phyloP scores from a whole-genome alignment of 2,797 vertebrate genomes.

The Psittacula echo region DNA sequence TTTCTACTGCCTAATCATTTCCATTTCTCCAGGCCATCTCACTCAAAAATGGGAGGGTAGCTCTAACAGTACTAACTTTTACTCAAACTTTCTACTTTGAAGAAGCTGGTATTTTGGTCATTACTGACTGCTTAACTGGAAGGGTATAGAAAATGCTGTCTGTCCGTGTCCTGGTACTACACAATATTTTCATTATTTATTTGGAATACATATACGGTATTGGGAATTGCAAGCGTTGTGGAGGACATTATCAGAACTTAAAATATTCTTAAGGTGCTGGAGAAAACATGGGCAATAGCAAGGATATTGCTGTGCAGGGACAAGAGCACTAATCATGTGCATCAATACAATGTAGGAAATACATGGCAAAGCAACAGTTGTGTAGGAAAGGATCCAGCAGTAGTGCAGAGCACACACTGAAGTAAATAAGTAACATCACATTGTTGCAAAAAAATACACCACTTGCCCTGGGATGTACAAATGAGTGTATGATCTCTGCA shows the following conservation, averaged over 20 bases:
- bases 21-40: background rate
- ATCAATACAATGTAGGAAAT: background rate
- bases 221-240: background rate
- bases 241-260: background rate
- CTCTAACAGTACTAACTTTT: background rate
- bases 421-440: background rate
- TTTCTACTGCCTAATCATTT: background rate
- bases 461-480: background rate
- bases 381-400: background rate
- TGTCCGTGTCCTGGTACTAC: background rate
- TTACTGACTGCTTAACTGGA: background rate
- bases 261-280: background rate
- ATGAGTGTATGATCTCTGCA: background rate
- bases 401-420: background rate
- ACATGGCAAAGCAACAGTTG: background rate
- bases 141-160: background rate
- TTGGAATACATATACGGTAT: accelerated
- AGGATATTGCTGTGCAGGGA: background rate
- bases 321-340: background rate
- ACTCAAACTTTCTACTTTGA: background rate
- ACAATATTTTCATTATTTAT: background rate
- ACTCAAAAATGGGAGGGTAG: background rate
- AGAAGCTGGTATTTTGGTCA: background rate
- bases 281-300: background rate
- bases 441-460: background rate